Evolutionary conservation across 2,888 invertebrate genomes (phyloP), one percentile per base, ranked within the genome.

Genomic region (Trypoxylon attenuatum): DNA sequence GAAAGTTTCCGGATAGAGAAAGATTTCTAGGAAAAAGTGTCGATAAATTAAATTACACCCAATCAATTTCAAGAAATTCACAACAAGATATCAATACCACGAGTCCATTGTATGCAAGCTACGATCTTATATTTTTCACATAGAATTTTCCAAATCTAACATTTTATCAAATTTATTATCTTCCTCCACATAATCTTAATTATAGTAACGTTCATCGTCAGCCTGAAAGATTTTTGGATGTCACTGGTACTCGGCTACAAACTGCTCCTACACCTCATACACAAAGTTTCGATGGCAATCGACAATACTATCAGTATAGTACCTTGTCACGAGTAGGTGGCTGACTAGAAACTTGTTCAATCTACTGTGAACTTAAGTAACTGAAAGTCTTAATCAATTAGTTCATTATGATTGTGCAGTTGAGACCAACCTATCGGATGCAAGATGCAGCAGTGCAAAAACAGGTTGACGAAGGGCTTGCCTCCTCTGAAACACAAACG

Each of bases 121-220:
- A n/a, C n/a, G n/a, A n/a, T n/a, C n/a, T n/a, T n/a, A n/a, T n/a
- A n/a, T n/a, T n/a, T n/a, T n/a, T n/a, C n/a, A n/a, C n/a, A n/a
- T n/a, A n/a, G n/a, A n/a, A n/a, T n/a, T n/a, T n/a, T n/a, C n/a
- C n/a, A n/a, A n/a, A n/a, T n/a, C n/a, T n/a, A n/a, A n/a, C n/a
- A n/a, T n/a, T n/a, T n/a, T n/a, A n/a, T n/a, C n/a, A n/a, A n/a
- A n/a, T n/a, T n/a, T n/a, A n/a, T n/a, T n/a, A n/a, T n/a, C n/a
- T n/a, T n/a, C n/a, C n/a, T n/a, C n/a, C n/a, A n/a, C n/a, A n/a
- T n/a, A n/a, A n/a, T 47, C 42, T 6, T 5, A 79, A 78, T 0
- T 76, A 69, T 22, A 72, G 58, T n/a, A 23, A 69, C 4, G 15
- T 56, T 29, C 56, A 64, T 1, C 64, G 69, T 15, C 63, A 64